Evolutionary conservation across 2,797 vertebrate species (phyloP), one percentile per base, ranked within the genome.

Genomic region (Fratercula arctica): DNA sequence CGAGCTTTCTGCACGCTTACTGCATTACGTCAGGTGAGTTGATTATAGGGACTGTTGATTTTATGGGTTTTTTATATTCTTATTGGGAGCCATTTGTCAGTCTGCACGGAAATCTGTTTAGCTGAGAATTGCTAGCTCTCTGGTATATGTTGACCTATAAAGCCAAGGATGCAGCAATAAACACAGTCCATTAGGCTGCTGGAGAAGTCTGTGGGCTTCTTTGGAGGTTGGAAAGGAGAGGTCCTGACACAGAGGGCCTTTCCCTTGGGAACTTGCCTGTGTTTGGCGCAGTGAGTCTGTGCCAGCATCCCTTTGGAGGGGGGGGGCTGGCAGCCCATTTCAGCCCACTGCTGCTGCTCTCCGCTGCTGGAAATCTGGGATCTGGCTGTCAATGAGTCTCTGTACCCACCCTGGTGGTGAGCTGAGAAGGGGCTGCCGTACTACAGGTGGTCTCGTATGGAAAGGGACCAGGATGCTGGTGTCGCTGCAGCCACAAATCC

Each of bases 1-100:
- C 6, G 20, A 94, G 63, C 57, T 82, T 84, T 79, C 63, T 94
- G 70, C 57, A 35, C 2, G 0, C 75, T 90, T 84, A 60, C 37
- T 77, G 45, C 54, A 43, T 89, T 54, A 31, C 28, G 37, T 26
- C 3, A 3, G 92, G 76, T 7, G 5, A 84, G 82, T 41, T 94
- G 76, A 88, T 96, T 92, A 63, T 63, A 79, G 37, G 51, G 83
- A 56, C 67, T 93, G 69, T 90, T 94, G 69, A 87, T 96, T 91
- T 90, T 91, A 81, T 78, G 61, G 23, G 3, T 2, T 28, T 85
- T 90, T 96, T 63, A 31, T 83, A 46, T 95, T 90, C 88, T 95
- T 92, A 72, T 66, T 92, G 85, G 83, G 75, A 92, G 53, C 54
- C 45, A 54, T 95, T 94, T 96, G 70, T 95, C 82, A 93, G 68